Evolutionary conservation across 2,113 vertebrate genomes (phyloP), one percentile per base, ranked within the genome.

Genomic region (Rhizomys pruinosus): DNA sequence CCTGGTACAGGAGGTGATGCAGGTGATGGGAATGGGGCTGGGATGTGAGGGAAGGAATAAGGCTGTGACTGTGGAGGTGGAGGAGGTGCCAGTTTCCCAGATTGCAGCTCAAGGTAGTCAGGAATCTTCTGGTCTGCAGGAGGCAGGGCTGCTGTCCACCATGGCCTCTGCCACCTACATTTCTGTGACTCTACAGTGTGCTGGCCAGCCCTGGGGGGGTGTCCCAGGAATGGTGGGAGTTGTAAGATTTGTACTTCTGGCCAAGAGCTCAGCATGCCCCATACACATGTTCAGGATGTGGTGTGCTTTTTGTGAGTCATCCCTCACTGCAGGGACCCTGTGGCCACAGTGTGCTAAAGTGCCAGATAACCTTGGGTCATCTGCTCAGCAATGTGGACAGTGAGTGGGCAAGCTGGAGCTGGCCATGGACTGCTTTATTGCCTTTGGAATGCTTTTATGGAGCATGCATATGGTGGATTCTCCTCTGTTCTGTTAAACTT

Each of bases 211-310:
- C 5, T 15, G 68, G 44, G 42, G 6, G n/a, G n/a, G n/a, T n/a
- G n/a, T 7, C 25, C n/a, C 0, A 0, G 44, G 32, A 59, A 37
- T 13, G 23, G 17, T 2, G 1, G 42, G 66, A 81, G 37, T 16
- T 1, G 12, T 39, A 44, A 25, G 22, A n/a, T 55, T 69, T 79
- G 55, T 13, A 2, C 85, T 92, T 78, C 84, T 25, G 76, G 61
- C 37, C 34, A n/a, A 25, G 84, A 59, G 37, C 78, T 2, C 34
- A 84, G 91, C 2, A 0, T 16, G 13, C 27, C 34, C 22, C 0
- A 1, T 37, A 1, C 0, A 3, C 0, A 0, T 63, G 66, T 66
- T 44, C 4, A 32, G n/a, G 47, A 29, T 37, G 74, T 34, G 22
- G 42, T 61, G 71, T 22, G n/a, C 22, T 3, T 9, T 25, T 61